phyloP scores from a whole-genome alignment of 1,140 invertebrate species.

The Andricus grossulariae region DNA sequence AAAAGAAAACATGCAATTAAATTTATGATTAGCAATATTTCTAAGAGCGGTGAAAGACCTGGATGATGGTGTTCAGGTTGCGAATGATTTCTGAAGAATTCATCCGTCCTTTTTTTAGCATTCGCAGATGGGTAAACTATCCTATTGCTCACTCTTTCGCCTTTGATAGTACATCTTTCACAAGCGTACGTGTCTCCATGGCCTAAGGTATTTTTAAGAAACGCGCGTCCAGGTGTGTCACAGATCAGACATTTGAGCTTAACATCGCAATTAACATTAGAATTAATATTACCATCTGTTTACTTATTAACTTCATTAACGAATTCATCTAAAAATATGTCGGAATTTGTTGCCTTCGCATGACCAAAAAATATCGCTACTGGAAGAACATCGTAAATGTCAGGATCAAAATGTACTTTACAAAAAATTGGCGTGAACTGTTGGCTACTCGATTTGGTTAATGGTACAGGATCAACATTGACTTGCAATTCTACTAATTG shows the following conservation, averaged over 20 bases:
- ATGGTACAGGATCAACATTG: slow-evolving; percentile 46
- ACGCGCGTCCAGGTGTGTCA: slow-evolving; percentile 40
- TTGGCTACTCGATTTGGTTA: slow-evolving; percentile 43
- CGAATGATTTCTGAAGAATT: background rate
- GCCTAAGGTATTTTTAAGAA: slow-evolving; percentile 44
- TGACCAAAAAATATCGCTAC: slow-evolving; percentile 40
- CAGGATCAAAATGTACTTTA: slow-evolving; percentile 36
- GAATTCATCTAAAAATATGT: slow-evolving; percentile 37
- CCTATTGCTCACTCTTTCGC: background rate
- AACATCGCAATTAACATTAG: background rate
- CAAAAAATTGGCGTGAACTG: slow-evolving; percentile 48
- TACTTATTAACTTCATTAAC: slow-evolving; percentile 38
- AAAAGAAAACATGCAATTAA: background rate
- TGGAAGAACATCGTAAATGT: slow-evolving; percentile 40
- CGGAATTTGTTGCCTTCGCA: slow-evolving; percentile 36
- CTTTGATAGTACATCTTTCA: slow-evolving; percentile 39
- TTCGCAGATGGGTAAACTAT: slow-evolving; percentile 1
- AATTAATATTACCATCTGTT: background rate
- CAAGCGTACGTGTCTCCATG: slow-evolving; percentile 40
- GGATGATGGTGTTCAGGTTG: background rate
- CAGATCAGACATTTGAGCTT: slow-evolving; percentile 45
- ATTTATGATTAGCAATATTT: background rate
- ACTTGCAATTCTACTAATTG: slow-evolving; percentile 41
- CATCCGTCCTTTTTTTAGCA: background rate
- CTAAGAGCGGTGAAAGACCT: background rate